Evolutionary conservation across 1,140 invertebrate genomes (phyloP).

Genomic region (Lordiphosa stackelbergi): DNA sequence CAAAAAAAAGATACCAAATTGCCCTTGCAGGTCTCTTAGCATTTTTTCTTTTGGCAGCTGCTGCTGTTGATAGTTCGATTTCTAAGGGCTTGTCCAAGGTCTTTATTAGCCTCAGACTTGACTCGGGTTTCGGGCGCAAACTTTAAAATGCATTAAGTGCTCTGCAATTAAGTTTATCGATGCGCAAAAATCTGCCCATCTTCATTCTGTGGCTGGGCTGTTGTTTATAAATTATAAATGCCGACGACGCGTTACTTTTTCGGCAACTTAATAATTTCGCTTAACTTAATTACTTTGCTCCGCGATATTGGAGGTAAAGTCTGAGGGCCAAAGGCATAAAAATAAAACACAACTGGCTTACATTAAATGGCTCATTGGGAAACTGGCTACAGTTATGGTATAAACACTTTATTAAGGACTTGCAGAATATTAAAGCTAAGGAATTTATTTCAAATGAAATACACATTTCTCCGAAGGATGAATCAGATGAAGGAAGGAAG

Average conservation of each 20-base stretch:
- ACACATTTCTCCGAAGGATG: too few species aligned
- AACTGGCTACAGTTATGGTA: too few species aligned
- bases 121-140: conserved; percentile 60
- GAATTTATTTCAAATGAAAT: too few species aligned
- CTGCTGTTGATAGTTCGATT: conserved; percentile 71
- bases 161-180: conserved; percentile 73
- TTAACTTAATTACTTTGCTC: conserved; percentile 45
- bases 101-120: conserved; percentile 54
- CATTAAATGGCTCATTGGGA: too few species aligned
- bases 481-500: too few species aligned
- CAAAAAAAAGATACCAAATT: conserved; percentile 8
- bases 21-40: conserved; percentile 19
- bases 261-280: conserved; percentile 62
- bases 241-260: conserved; percentile 45
- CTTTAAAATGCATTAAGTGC: conserved; percentile 74
- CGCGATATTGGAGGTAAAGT: background rate
- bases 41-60: conserved; percentile 16
- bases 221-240: conserved; percentile 67
- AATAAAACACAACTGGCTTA: too few species aligned
- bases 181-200: conserved; percentile 63
- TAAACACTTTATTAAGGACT: too few species aligned
- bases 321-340: background rate
- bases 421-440: too few species aligned
- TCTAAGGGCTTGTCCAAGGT: conserved; percentile 64
- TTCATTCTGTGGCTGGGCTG: conserved; percentile 34